These are phyloP conservation scores for Mechanitis messenoides DNA, from an alignment of 2,888 invertebrate species.

Conservation along the genomic window DNA sequence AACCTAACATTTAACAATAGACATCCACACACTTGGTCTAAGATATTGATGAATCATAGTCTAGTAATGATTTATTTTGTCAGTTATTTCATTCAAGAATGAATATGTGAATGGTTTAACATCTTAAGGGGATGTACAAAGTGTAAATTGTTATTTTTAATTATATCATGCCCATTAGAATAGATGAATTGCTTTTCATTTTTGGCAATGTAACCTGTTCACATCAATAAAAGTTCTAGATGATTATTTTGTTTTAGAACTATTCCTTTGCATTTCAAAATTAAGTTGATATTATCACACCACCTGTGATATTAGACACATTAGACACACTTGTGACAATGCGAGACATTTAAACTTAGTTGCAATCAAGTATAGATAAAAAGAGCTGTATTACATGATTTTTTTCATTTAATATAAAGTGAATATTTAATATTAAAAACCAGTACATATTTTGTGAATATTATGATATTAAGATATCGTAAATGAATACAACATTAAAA, in stretches of 20 bases:
- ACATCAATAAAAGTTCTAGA: constrained; percentile 13
- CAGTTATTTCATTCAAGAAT: constrained; percentile 43
- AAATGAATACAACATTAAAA: too few species aligned
- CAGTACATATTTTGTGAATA: too few species aligned
- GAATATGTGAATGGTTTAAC: constrained; percentile 45
- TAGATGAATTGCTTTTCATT: constrained; percentile 68
- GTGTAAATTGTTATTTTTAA: constrained; percentile 68
- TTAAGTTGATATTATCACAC: too few species aligned
- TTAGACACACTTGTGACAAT: too few species aligned
- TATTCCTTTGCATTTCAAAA: not conserved
- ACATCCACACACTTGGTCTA: constrained; percentile 45
- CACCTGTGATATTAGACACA: too few species aligned
- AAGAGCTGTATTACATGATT: too few species aligned
- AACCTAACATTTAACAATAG: constrained; percentile 26
- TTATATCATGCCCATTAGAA: constrained; percentile 65
- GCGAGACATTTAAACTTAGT: too few species aligned
- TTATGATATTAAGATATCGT: too few species aligned
- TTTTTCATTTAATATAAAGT: too few species aligned
- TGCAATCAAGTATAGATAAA: too few species aligned
- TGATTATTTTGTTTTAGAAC: not conserved
- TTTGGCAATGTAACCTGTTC: constrained; percentile 29
- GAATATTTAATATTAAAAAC: too few species aligned
- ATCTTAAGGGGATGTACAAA: constrained; percentile 54
- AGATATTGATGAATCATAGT: constrained; percentile 46
- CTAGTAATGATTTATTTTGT: constrained; percentile 51